phyloP scores from a whole-genome alignment of 35 echinoderm and acorn worm species.

The Lytechinus variegatus region DNA sequence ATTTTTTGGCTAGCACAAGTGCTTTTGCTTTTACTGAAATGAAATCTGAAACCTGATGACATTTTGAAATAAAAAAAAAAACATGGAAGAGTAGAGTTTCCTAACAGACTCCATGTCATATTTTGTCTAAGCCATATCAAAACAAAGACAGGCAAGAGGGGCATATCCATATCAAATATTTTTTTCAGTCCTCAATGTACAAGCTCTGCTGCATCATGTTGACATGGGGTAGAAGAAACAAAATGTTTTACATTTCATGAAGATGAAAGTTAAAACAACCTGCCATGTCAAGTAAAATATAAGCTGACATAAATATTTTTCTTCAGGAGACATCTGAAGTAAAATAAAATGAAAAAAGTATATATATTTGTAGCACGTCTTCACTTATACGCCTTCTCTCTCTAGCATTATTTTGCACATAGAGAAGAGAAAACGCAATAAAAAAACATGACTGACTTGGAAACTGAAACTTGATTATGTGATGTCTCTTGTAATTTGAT shows the following conservation, averaged over 20 bases:
- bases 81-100: neutral
- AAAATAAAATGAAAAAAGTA: neutral
- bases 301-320: neutral
- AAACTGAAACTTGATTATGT: neutral
- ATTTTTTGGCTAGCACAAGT: neutral
- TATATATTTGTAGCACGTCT: neutral
- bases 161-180: conserved; percentile 6
- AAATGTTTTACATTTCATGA: neutral
- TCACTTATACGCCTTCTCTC: neutral
- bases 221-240: neutral
- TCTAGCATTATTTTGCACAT: neutral
- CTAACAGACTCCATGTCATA: neutral
- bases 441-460: neutral
- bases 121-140: conserved; percentile 13
- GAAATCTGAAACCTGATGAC: neutral
- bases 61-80: neutral
- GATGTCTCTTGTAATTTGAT: neutral
- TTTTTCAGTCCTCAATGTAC: neutral
- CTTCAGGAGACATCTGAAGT: neutral
- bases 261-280: neutral
- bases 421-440: neutral
- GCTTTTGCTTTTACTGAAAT: neutral
- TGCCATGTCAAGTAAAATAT: neutral
- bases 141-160: neutral
- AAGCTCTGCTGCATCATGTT: neutral